Evolutionary conservation across 2,888 invertebrate genomes (phyloP), one percentile per base, ranked within the genome.

Genomic region (Mythimna ferrago): DNA sequence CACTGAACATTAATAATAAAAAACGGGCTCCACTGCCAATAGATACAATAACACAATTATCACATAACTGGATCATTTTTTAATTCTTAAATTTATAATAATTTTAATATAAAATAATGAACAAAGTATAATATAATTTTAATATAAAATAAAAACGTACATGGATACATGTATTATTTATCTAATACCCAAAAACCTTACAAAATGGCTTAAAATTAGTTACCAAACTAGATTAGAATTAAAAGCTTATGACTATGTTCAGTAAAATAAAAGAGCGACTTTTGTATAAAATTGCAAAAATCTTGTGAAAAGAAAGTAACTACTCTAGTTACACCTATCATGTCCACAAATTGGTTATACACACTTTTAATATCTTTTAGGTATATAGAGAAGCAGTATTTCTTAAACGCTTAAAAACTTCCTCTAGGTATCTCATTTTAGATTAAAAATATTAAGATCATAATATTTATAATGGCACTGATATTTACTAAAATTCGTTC

Each of bases 131-230:
- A 69, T 58, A 38, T 38, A 38, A 38, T 38, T 38, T 38, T 38
- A 9, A 9, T 38, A 38, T 53, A 71, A 78, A 58, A 71, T 74
- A 77, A 66, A 81, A 77, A 57, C 41, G 2, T 41, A 58, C 7
- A 60, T 26, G 75, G 63, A 58, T 70, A 82, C 73, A 73, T 77
- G 64, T 70, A 68, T 76, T 62, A 75, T 81, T 84, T 80, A 82
- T 66, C 80, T 80, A 85, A 82, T 86, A 90, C 89, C 89, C 87
- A 84, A 86, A 72, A 87, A 85, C 89, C 88, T 86, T 89, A 82
- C 81, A 87, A 88, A 88, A 72, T 80, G 67, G 66, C 79, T 81
- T 86, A 84, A 73, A 76, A 71, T 79, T 85, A 77, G 38, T 74
- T 86, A 81, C 79, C 61, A 77, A 82, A 89, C 88, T 88, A 89